phyloP scores from a whole-genome alignment of 2,113 vertebrate species.

The Oxyura jamaicensis region DNA sequence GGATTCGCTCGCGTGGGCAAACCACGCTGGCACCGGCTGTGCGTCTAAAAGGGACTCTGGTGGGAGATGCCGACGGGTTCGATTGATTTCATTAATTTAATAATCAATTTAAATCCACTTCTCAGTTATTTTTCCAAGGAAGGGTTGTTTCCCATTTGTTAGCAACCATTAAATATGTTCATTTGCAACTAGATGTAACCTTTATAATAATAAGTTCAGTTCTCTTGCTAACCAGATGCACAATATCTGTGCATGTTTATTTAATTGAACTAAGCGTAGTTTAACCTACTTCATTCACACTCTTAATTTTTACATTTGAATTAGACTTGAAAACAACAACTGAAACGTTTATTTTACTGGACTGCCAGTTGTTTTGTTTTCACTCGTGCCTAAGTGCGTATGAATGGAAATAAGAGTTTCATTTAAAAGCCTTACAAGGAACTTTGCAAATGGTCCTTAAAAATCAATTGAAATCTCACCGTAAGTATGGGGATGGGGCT shows the following conservation, averaged over 20 bases:
- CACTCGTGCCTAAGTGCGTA: not conserved
- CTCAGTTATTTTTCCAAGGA: constrained; percentile 38
- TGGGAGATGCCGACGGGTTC: not conserved
- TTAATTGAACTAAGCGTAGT: not conserved
- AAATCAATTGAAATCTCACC: not conserved
- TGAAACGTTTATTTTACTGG: not conserved
- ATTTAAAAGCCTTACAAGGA: not conserved
- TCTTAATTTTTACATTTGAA: not conserved
- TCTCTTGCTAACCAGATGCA: not conserved
- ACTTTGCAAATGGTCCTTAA: not conserved
- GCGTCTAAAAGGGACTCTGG: not conserved
- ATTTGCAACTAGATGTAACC: constrained; percentile 27
- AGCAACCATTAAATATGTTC: constrained; percentile 22
- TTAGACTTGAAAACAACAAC: not conserved
- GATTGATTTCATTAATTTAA: constrained; percentile 58
- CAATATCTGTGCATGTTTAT: not conserved
- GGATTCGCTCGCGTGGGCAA: not conserved
- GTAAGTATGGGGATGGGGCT: not conserved
- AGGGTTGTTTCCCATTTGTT: constrained; percentile 36
- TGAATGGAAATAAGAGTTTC: not conserved
- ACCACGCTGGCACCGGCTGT: not conserved
- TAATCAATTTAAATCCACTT: constrained; percentile 49
- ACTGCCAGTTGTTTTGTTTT: not conserved
- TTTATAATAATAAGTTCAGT: not conserved
- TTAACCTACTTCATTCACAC: not conserved